Base-by-base conservation (phyloP, 2,797 vertebrate genomes). In the Mus spretus region DNA sequence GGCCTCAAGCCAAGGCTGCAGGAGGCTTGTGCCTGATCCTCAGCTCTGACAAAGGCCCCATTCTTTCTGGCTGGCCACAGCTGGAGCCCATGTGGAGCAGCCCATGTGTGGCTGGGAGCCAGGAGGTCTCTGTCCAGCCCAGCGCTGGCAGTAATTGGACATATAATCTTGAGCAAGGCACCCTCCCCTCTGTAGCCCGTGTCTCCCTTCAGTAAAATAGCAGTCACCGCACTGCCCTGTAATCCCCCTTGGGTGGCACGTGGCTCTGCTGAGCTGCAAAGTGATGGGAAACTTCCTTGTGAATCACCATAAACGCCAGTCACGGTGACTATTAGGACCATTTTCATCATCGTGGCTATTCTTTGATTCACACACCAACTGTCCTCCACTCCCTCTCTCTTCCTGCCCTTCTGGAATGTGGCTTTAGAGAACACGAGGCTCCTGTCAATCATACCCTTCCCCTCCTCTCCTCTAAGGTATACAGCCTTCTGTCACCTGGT, bases 341-440 rank as follows among this genome's bases (percentile, higher is more conserved):
- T 20, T n/a, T 2, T 28, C 24, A 15, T 28, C 31, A 0, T 44
- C 40, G 0, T 12, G 8, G 26, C 11, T 34, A 3, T 57, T 47
- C 47, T 28, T 65, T 50, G 65, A 9, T 57, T 70, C 80, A 20
- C 77, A 86, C 4, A 8, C 57, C 88, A 24, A 4, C 26, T 44
- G 72, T 31, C 83, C 15, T 24, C 67, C 37, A 34, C 77, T 53
- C 77, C 61, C 61, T 59, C 20, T 57, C 85, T 90, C 80, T 50
- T 74, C 78, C 55, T 31, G 72, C 8, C 34, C 92, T 77, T 72
- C 70, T 75, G 77, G 70, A 87, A 87, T 34, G 31, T 53, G 83
- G 31, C 53, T 47, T 72, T 44, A 91, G 40, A 9, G 34, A 19
- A 31, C 17, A 47, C 20, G n/a, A 11, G 34, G 14, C 63, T 53